A percentile compares a stretch with the other conserved stretches of the same genome.
These are phyloP conservation scores for Chalcis sispes DNA, from an alignment of 2,888 invertebrate genomes.

Conservation along the genomic window DNA sequence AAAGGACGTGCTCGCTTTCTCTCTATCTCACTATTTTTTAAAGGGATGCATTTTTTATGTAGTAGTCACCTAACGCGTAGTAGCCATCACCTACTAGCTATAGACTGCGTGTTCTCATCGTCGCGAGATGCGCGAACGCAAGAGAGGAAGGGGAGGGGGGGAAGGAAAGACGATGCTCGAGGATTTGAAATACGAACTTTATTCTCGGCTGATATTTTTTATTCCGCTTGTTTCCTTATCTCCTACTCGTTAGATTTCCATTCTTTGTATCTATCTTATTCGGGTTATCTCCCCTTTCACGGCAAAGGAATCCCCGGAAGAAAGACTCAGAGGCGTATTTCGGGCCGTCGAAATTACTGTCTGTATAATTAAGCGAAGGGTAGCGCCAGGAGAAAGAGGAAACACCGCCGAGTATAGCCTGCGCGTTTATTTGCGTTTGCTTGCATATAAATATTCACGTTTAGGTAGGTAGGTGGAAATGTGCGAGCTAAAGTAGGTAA, in stretches of 20 bases:
- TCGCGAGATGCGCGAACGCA: background rate
- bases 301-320: constrained; percentile 3
- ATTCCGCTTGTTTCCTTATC: background rate
- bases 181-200: background rate
- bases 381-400: background rate
- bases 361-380: constrained; percentile 39
- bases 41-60: constrained; percentile 35
- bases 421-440: constrained; percentile 11
- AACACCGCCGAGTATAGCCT: background rate
- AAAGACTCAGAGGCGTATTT: constrained; percentile 31
- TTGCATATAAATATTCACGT: background rate
- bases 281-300: background rate
- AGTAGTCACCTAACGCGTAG: constrained; percentile 24
- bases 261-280: background rate
- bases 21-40: background rate
- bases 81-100: background rate
- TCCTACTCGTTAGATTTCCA: background rate
- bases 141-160: background rate
- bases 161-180: background rate
- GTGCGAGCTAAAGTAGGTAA: background rate
- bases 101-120: background rate
- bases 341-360: constrained; percentile 22
- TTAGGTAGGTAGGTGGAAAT: background rate
- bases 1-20: constrained; percentile 28
- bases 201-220: background rate